Evolutionary conservation across 2,888 invertebrate species (phyloP).

Genomic region (Phrixothrix hirtus): DNA sequence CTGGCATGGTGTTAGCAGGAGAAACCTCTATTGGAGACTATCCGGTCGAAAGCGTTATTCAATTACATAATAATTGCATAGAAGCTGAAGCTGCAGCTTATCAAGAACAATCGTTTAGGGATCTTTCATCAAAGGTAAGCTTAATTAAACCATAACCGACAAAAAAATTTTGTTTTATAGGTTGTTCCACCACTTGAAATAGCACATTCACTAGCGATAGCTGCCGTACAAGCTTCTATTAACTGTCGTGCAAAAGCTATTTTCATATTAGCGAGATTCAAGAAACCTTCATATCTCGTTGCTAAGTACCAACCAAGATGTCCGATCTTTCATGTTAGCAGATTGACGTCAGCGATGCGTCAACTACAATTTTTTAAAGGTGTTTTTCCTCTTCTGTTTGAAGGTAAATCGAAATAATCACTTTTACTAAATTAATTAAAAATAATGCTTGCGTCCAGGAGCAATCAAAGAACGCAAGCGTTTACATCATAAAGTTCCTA

Average conservation of each 20-base stretch:
- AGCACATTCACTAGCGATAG: constrained; percentile 89
- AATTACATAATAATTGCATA: constrained; percentile 91
- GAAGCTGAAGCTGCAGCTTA: constrained; percentile 96
- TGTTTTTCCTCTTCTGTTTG: constrained; percentile 83
- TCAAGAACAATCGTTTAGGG: constrained; percentile 86
- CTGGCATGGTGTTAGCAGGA: constrained; percentile 93
- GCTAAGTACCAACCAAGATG: constrained; percentile 93
- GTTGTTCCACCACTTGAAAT: constrained; percentile 75
- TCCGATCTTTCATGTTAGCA: constrained; percentile 90
- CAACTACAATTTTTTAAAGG: constrained; percentile 91
- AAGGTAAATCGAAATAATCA: constrained; percentile 60
- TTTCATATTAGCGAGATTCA: constrained; percentile 82
- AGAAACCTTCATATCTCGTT: constrained; percentile 84
- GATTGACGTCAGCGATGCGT: constrained; percentile 80
- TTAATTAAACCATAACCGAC: too few species aligned
- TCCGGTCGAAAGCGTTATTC: constrained; percentile 84
- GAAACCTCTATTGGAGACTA: constrained; percentile 98
- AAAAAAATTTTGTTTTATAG: constrained; percentile 50
- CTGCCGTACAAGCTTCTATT: constrained; percentile 90
- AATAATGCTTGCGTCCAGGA: too few species aligned
- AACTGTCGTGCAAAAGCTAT: constrained; percentile 89
- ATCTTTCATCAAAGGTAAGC: constrained; percentile 64
- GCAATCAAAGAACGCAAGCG: too few species aligned
- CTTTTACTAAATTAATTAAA: not conserved
- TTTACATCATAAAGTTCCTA: too few species aligned